These are phyloP conservation scores for Sebastes elongatus DNA, from an alignment of 2,797 vertebrate species.

Conservation along the genomic window DNA sequence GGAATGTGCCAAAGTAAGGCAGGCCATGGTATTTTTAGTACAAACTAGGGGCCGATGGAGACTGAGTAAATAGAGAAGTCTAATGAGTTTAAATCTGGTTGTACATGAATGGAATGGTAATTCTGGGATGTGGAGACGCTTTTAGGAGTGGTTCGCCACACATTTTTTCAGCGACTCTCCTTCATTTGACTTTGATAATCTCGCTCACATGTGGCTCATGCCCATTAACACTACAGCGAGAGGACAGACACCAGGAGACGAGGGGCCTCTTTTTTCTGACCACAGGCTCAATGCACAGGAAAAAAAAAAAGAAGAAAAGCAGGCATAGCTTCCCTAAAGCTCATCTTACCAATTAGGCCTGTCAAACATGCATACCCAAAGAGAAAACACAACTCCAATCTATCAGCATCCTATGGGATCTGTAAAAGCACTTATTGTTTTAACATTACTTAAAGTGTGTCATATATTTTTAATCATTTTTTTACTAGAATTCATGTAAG, in stretches of 20 bases:
- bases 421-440: constrained; percentile 77
- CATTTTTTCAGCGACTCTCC: constrained; percentile 82
- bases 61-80: constrained; percentile 84
- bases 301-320: constrained; percentile 20
- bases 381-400: constrained; percentile 66
- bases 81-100: constrained; percentile 83
- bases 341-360: constrained; percentile 79
- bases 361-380: constrained; percentile 59
- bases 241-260: constrained; percentile 70
- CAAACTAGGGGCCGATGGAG: constrained; percentile 79
- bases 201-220: constrained; percentile 77
- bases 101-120: constrained; percentile 80
- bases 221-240: constrained; percentile 80
- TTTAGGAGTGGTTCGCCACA: constrained; percentile 81
- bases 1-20: constrained; percentile 83
- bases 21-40: constrained; percentile 86
- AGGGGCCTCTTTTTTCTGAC: constrained; percentile 55
- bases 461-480: constrained; percentile 80
- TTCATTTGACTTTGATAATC: constrained; percentile 86
- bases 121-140: constrained; percentile 81
- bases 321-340: constrained; percentile 60
- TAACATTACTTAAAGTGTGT: constrained; percentile 81
- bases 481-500: constrained; percentile 64
- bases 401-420: constrained; percentile 68
- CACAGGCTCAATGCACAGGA: constrained; percentile 39